Percentiles rank a stretch among this genome's conserved stretches.
Evolutionary conservation across 64 coral and sea anemone species (phyloP).

Genomic region (Catalaphyllia jardinei): DNA sequence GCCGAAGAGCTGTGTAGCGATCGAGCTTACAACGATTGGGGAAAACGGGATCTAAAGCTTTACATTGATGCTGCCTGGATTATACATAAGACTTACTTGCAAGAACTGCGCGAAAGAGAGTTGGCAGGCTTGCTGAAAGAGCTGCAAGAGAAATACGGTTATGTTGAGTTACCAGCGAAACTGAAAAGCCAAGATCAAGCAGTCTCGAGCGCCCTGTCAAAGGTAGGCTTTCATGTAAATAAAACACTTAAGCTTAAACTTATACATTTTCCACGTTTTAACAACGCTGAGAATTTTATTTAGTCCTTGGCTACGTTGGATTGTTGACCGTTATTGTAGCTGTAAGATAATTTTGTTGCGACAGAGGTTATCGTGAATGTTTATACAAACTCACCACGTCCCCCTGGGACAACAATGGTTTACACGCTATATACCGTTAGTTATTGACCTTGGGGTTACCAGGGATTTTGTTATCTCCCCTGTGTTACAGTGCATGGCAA

Average conservation of each 20-base stretch:
- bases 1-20: conserved; percentile 97
- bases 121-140: conserved; percentile 75
- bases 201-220: conserved; percentile 75
- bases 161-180: conserved; percentile 85
- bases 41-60: conserved; percentile 98
- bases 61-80: conserved; percentile 99
- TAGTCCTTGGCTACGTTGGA: too few species aligned
- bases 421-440: too few species aligned
- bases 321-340: too few species aligned
- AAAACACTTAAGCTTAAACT: too few species aligned
- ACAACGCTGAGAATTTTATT: too few species aligned
- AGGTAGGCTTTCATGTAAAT: conserved; percentile 44
- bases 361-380: too few species aligned
- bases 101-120: conserved; percentile 85
- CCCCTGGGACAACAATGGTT: too few species aligned
- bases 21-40: conserved; percentile 99
- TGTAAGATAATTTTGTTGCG: too few species aligned
- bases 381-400: too few species aligned
- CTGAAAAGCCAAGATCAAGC: conserved; percentile 92
- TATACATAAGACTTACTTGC: conserved; percentile 93
- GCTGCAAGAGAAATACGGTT: conserved; percentile 90
- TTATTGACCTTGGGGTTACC: too few species aligned
- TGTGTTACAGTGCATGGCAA: too few species aligned
- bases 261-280: background rate
- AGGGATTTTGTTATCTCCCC: too few species aligned